A percentile compares a stretch with the other conserved stretches of the same genome.
Evolutionary conservation across 2,113 vertebrate species (phyloP).

Genomic region (Eptesicus fuscus): DNA sequence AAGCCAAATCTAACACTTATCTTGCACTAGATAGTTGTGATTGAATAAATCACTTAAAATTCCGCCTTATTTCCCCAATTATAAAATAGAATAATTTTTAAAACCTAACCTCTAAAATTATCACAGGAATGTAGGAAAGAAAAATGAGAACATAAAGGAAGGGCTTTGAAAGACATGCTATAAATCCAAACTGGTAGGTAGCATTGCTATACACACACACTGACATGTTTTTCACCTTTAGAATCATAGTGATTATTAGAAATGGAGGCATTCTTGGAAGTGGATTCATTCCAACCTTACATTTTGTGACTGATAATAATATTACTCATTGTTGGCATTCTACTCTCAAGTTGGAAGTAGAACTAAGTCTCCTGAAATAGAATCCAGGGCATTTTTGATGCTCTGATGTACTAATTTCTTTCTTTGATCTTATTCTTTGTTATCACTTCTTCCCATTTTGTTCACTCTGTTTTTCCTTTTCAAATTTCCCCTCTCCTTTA

Average conservation of each 20-base stretch:
- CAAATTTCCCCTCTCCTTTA: background rate
- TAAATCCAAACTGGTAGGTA: background rate
- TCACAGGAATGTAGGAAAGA: background rate
- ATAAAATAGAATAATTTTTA: background rate
- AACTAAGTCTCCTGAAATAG: background rate
- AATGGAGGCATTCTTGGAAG: background rate
- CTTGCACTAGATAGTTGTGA: background rate
- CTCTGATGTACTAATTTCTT: background rate
- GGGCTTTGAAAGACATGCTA: background rate
- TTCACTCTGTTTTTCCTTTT: background rate
- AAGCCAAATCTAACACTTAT: background rate
- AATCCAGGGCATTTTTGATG: background rate
- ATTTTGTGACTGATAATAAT: background rate
- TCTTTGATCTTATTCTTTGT: background rate
- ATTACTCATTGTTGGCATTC: background rate
- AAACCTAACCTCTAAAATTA: background rate
- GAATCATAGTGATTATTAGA: background rate
- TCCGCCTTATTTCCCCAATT: background rate
- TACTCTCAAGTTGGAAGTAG: background rate
- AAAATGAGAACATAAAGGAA: conserved; percentile 22
- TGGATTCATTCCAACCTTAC: background rate
- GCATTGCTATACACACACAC: background rate
- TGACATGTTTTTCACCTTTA: background rate
- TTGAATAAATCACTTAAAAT: background rate
- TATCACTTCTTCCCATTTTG: background rate